A percentile compares a stretch with the other conserved stretches of the same genome.
phyloP scores from a whole-genome alignment of 2,888 invertebrate genomes.

The Rhogogaster chlorosoma region DNA sequence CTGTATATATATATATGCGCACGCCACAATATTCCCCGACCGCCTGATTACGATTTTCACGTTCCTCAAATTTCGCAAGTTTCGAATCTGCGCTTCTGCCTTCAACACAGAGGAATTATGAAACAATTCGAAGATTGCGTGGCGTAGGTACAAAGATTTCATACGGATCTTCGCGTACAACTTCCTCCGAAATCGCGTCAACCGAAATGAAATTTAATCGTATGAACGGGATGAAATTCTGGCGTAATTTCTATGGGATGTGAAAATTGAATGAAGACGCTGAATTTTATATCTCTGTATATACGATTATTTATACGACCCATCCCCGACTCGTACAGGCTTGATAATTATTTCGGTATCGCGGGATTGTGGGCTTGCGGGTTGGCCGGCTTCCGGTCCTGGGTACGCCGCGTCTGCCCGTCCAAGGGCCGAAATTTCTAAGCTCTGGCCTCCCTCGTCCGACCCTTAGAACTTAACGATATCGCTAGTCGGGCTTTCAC shows the following conservation, averaged over 20 bases:
- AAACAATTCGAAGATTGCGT: neutral
- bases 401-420: slow-evolving; percentile 35
- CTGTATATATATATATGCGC: too few species aligned
- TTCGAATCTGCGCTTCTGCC: neutral
- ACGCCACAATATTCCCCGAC: neutral
- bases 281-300: neutral
- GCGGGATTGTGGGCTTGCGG: slow-evolving; percentile 27
- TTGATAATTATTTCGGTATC: slow-evolving; percentile 47
- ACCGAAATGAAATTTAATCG: neutral
- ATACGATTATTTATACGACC: too few species aligned
- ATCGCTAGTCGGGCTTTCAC: slow-evolving; percentile 39
- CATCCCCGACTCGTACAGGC: neutral
- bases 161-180: neutral
- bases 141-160: neutral
- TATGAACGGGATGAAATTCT: neutral
- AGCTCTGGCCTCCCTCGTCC: slow-evolving; percentile 31
- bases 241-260: neutral
- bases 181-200: neutral
- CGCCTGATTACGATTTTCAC: slow-evolving; percentile 14
- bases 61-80: neutral
- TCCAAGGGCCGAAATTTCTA: slow-evolving; percentile 41
- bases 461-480: slow-evolving; percentile 42
- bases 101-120: neutral
- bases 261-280: slow-evolving; percentile 2
- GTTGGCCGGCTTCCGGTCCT: slow-evolving; percentile 11